Conservation (phyloP, 2,888 invertebrate genomes). For the Drosophila macrospina region DNA sequence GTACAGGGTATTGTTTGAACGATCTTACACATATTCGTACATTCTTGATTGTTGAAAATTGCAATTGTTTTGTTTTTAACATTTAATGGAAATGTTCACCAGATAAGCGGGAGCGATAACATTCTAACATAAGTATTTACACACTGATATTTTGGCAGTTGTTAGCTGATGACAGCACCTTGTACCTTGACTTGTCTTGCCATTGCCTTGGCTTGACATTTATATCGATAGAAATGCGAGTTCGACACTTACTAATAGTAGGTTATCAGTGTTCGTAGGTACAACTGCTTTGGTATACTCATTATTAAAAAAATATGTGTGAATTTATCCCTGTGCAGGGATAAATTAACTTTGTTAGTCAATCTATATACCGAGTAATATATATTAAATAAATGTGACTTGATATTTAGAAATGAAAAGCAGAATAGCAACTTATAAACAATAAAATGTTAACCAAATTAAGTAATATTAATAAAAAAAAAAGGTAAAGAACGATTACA, state of each 20-base stretch:
- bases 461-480: no score
- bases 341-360: no score
- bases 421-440: no score
- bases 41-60: slow-evolving; percentile 14
- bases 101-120: slow-evolving; percentile 51
- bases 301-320: neutral
- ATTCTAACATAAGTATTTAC: slow-evolving; percentile 34
- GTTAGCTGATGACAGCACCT: slow-evolving; percentile 41
- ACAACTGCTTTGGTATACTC: slow-evolving; percentile 34
- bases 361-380: no score
- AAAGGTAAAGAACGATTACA: no score
- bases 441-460: no score
- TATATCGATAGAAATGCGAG: slow-evolving; percentile 18
- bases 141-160: slow-evolving; percentile 59
- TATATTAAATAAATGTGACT: no score
- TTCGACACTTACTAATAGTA: slow-evolving; percentile 29
- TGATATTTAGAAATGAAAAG: no score
- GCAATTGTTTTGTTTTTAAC: slow-evolving; percentile 24
- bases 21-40: neutral
- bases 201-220: slow-evolving; percentile 19
- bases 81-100: slow-evolving; percentile 55
- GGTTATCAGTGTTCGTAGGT: slow-evolving; percentile 58
- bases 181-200: slow-evolving; percentile 8
- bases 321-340: slow-evolving; percentile 31
- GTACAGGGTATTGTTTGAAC: neutral